phyloP scores from a whole-genome alignment of 2,888 invertebrate species.

The Aleiodes testaceus region DNA sequence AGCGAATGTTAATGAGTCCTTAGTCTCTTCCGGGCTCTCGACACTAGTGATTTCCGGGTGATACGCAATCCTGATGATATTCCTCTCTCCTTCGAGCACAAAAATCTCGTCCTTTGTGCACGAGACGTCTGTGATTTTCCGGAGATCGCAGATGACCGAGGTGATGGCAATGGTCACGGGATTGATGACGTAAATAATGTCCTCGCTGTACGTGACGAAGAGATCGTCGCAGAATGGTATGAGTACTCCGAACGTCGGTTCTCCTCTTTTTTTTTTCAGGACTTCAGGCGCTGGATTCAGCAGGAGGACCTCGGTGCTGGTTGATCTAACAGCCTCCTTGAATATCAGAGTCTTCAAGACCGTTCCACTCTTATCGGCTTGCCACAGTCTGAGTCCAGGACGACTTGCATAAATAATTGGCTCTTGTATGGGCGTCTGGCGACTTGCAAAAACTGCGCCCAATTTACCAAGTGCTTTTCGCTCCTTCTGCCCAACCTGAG shows the following conservation, averaged over 20 bases:
- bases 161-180: slow-evolving; percentile 75
- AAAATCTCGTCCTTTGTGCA: slow-evolving; percentile 85
- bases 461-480: slow-evolving; percentile 84
- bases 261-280: slow-evolving; percentile 72
- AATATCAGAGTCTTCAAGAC: slow-evolving; percentile 91
- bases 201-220: slow-evolving; percentile 83
- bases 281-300: slow-evolving; percentile 79
- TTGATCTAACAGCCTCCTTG: slow-evolving; percentile 74
- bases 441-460: slow-evolving; percentile 77
- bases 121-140: slow-evolving; percentile 73
- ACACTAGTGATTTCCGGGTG: slow-evolving; percentile 77
- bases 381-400: slow-evolving; percentile 89
- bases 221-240: slow-evolving; percentile 81
- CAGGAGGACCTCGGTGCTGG: slow-evolving; percentile 79
- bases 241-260: slow-evolving; percentile 79
- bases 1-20: slow-evolving; percentile 58
- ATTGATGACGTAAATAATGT: slow-evolving; percentile 84
- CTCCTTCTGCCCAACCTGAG: slow-evolving; percentile 90
- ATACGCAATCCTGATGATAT: slow-evolving; percentile 84
- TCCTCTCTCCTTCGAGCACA: slow-evolving; percentile 85
- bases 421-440: slow-evolving; percentile 76
- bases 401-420: slow-evolving; percentile 83
- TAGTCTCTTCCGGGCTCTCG: slow-evolving; percentile 47
- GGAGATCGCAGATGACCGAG: slow-evolving; percentile 64
- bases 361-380: slow-evolving; percentile 82